Evolutionary conservation across 1,140 invertebrate genomes (phyloP), one percentile per base, ranked within the genome.

Genomic region (Achatina immaculata): DNA sequence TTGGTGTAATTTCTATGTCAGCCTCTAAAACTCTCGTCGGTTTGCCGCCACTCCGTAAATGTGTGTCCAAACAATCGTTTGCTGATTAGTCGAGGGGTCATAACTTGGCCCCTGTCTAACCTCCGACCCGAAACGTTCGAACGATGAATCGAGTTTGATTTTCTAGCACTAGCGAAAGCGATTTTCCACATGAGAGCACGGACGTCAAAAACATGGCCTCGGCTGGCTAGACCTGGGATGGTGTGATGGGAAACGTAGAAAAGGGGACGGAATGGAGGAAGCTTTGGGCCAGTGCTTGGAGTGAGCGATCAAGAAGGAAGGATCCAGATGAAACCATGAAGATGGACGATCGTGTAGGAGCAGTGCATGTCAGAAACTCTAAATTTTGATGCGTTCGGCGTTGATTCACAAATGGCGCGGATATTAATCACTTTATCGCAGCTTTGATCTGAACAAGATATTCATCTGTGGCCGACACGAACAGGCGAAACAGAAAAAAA

Each of bases 371-470:
- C 48, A 71, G 42, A 38, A 71, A 42, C 68, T 38, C 38, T 71
- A 6, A 42, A 42, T 43, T 43, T 71, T 71, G 68, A 71, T 71
- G 40, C 28, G 62, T 38, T 71, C 24, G 40, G 38, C 38, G 34
- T 43, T 71, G 68, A 71, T 71, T 42, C 36, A n/a, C 36, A 28
- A 71, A 71, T 43, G 40, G 68, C 34, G 36, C 34, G 68, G 34
- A 28, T n/a, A 71, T 71, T 71, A 71, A 71, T 71, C 65, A 66
- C 65, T 34, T 66, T 34, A 66, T 66, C 65, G 65, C 36, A 24
- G 68, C 68, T 42, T 71, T 71, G 68, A 71, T 71, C 68, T n/a
- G 34, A 24, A 16, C 7, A 38, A 28, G 68, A 71, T 71, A 71
- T 11, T 71, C 68, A 71, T 42, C 68, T 38, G 38, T 14, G 40